Percentiles rank a stretch among this genome's conserved stretches.
These are phyloP conservation scores for Hylaeus anthracinus DNA, from an alignment of 1,140 invertebrate species.

Conservation along the genomic window DNA sequence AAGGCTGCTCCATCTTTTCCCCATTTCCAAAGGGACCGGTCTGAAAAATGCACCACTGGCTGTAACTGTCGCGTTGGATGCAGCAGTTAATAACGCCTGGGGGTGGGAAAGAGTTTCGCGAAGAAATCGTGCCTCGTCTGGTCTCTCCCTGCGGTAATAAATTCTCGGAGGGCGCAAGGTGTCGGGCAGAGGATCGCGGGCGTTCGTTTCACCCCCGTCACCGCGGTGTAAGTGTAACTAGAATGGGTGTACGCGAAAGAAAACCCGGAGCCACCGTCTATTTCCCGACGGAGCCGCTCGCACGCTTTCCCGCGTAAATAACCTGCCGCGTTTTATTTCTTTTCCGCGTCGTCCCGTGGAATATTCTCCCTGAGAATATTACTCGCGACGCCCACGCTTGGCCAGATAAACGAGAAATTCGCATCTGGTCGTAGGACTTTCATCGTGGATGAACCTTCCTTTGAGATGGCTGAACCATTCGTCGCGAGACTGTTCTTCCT, in stretches of 20 bases:
- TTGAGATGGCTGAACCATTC: too few relatives aligned
- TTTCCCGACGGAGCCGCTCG: slow-evolving; percentile 51
- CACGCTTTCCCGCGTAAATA: slow-evolving; percentile 57
- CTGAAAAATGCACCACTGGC: too few relatives aligned
- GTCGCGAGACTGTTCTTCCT: too few relatives aligned
- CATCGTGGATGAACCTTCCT: background rate
- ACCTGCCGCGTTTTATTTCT: slow-evolving; percentile 62
- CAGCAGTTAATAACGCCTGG: too few relatives aligned
- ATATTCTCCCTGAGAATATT: slow-evolving; percentile 58
- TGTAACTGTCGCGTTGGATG: too few relatives aligned
- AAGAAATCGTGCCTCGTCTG: background rate
- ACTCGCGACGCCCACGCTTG: slow-evolving; percentile 43
- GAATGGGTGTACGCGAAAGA: slow-evolving; percentile 22
- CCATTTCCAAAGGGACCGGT: too few relatives aligned
- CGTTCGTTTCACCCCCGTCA: slow-evolving; percentile 13
- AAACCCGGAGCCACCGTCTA: slow-evolving; percentile 52
- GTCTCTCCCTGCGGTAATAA: slow-evolving; percentile 24
- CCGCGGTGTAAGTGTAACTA: slow-evolving; percentile 1
- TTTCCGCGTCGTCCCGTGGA: slow-evolving; percentile 51
- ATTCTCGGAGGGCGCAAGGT: slow-evolving; percentile 22
- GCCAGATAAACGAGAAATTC: slow-evolving; percentile 64
- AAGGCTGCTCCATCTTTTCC: too few relatives aligned
- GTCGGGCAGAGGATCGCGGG: slow-evolving; percentile 41
- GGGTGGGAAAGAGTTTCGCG: too few relatives aligned
- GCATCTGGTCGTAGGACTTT: slow-evolving; percentile 42